Percentiles rank a stretch among this genome's conserved stretches.
These are phyloP conservation scores for Imbricaverruca yamaguchii DNA, from an alignment of 2,888 invertebrate genomes.

Conservation along the genomic window DNA sequence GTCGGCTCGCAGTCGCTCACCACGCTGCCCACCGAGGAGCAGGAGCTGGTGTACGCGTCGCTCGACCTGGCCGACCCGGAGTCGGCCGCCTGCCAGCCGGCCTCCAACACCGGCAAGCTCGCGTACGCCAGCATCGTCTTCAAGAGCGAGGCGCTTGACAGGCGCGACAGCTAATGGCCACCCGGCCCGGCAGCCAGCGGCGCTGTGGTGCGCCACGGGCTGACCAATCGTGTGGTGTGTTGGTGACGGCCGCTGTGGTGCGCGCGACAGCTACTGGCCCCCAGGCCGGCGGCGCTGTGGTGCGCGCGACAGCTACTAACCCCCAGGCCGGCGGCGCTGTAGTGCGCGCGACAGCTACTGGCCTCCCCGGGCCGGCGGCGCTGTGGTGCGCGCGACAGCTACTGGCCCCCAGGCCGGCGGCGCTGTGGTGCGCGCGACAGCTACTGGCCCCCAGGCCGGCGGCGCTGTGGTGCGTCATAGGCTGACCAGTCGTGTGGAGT, in stretches of 20 bases:
- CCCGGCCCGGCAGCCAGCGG: no score
- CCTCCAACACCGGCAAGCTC: background rate
- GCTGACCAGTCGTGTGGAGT: no score
- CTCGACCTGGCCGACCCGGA: background rate
- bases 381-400: no score
- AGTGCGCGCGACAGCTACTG: no score
- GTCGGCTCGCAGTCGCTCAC: constrained; percentile 8
- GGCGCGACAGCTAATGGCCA: background rate
- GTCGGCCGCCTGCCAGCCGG: background rate
- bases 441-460: no score
- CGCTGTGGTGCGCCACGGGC: no score
- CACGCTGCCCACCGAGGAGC: constrained; percentile 8
- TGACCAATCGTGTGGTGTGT: no score
- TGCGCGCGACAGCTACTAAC: background rate
- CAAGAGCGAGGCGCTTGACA: background rate
- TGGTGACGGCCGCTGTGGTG: background rate
- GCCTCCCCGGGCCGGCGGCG: no score
- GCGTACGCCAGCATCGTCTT: constrained; percentile 10
- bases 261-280: background rate
- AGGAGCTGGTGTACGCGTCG: constrained; percentile 15
- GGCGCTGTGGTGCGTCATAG: no score
- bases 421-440: no score
- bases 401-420: no score
- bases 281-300: background rate
- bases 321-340: background rate